Conservation (phyloP, 2,888 invertebrate genomes). For the Horisme vitalbata region DNA sequence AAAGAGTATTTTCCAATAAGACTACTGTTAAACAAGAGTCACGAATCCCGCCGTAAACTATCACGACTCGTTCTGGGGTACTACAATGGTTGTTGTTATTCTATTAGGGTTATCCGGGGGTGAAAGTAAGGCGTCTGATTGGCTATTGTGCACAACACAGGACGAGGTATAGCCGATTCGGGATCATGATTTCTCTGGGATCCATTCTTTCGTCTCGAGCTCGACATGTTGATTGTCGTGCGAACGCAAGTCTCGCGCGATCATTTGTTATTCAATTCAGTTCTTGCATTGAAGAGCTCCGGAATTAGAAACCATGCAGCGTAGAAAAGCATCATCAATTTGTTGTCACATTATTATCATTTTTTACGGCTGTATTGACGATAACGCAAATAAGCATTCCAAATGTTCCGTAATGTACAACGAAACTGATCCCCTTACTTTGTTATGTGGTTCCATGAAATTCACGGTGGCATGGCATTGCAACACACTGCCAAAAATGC, state of each 20-base stretch:
- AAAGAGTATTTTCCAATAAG: constrained; percentile 70
- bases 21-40: constrained; percentile 73
- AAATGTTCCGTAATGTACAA: constrained; percentile 8
- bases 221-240: constrained; percentile 71
- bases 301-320: constrained; percentile 59
- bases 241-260: constrained; percentile 55
- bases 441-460: constrained; percentile 15
- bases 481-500: constrained; percentile 15
- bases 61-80: constrained; percentile 71
- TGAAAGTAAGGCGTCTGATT: constrained; percentile 75
- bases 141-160: constrained; percentile 62
- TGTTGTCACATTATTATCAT: constrained; percentile 35
- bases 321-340: constrained; percentile 54
- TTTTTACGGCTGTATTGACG: constrained; percentile 9
- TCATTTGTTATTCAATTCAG: constrained; percentile 69
- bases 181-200: constrained; percentile 68
- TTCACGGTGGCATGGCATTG: constrained; percentile 20
- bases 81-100: constrained; percentile 74
- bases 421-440: constrained; percentile 5
- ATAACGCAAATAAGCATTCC: constrained; percentile 7
- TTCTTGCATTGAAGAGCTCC: constrained; percentile 51
- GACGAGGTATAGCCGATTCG: constrained; percentile 57
- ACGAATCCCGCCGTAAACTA: constrained; percentile 74
- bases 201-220: constrained; percentile 64
- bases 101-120: constrained; percentile 70